These are phyloP conservation scores for Tamias sibiricus DNA, from an alignment of 2,113 vertebrate genomes.

Conservation along the genomic window DNA sequence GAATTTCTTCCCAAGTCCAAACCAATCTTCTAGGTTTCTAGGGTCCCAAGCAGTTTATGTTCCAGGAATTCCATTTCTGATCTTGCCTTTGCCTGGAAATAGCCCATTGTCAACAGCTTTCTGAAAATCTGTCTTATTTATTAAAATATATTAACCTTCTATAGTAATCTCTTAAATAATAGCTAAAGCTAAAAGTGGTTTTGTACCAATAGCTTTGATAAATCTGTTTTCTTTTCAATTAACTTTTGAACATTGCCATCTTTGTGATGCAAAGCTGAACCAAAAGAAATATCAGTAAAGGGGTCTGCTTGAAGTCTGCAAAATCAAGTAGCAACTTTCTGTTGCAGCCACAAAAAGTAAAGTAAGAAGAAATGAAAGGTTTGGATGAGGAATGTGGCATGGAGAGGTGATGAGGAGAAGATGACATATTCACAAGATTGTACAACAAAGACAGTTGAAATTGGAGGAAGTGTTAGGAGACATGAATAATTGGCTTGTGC, in stretches of 20 bases:
- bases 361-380: neutral
- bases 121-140: constrained; percentile 11
- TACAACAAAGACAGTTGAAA: neutral
- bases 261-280: constrained; percentile 3
- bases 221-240: neutral
- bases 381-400: neutral
- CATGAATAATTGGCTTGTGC: neutral
- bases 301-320: neutral
- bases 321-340: neutral
- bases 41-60: neutral
- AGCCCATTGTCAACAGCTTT: neutral
- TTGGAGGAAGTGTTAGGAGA: neutral
- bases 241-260: constrained; percentile 31
- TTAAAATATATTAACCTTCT: neutral
- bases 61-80: neutral
- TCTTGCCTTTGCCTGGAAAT: constrained; percentile 12
- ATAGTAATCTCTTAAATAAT: constrained; percentile 19
- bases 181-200: constrained; percentile 6
- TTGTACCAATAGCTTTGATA: neutral
- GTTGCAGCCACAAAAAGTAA: neutral
- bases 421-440: neutral
- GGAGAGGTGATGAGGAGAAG: neutral
- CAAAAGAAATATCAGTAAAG: constrained; percentile 20
- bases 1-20: neutral
- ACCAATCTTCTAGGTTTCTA: neutral